Evolutionary conservation across 2,888 invertebrate species (phyloP), one percentile per base, ranked within the genome.

Genomic region (Leucophenga maculata): DNA sequence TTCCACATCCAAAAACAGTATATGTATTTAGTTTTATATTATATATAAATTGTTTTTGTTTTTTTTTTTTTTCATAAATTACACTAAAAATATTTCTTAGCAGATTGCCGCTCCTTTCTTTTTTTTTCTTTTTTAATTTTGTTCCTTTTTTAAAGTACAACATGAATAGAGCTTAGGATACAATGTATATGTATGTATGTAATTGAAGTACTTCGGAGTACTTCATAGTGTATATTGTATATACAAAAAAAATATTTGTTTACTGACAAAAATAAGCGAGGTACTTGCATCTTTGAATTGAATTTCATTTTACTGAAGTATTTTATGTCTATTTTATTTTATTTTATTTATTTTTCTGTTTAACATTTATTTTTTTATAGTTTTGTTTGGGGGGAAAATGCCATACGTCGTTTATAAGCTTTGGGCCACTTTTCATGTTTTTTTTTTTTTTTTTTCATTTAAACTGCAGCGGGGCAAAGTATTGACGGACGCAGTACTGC

Each of bases 171-270:
- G 18, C n/a, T 31, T 59, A 31, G 39, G 31, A 26, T 65, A 57
- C 46, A 65, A 60, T 72, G 64, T 70, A 50, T 70, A 66, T 57
- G 50, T 26, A 57, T 67, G 69, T 69, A 70, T 70, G 71, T 71
- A 72, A 73, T 72, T 72, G 75, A 73, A 73, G 75, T 75, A 75
- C 73, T 68, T 70, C 68, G 11, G 71, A 72, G 72, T 59, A 32
- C 50, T 50, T n/a, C 26, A 26, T 39, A 39, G 39, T 39, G 39
- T 39, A 8, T 39, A 11, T 8, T 39, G 39, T 39, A 11, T 39
- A 11, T 39, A 11, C 1, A 55, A 22, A 55, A 18, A 22, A 22
- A 32, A 59, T 16, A 31, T 57, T 26, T 22, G 18, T 62, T 39
- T 62, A 62, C 62, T 44, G 46, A 64, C 48, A 64, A 64, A 64